These are phyloP conservation scores for Danaus chrysippus DNA, from an alignment of 2,888 invertebrate genomes.

Conservation along the genomic window DNA sequence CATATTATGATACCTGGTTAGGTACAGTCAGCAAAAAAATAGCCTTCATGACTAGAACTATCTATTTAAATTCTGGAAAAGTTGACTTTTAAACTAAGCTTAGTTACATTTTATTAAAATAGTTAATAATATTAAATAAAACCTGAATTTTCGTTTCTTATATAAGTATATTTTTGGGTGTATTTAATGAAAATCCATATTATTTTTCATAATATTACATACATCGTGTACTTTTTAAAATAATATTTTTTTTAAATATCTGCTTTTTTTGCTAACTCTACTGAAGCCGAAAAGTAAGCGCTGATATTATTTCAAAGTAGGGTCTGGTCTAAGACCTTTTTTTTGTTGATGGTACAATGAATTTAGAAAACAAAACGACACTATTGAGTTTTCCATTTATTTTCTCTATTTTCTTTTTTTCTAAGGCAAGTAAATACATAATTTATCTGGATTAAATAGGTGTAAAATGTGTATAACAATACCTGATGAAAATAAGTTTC, in stretches of 20 bases:
- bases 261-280: constrained; percentile 23
- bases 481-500: too few species aligned
- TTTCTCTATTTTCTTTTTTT: constrained; percentile 1
- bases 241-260: not conserved
- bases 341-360: constrained; percentile 31
- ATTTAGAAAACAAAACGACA: constrained; percentile 11
- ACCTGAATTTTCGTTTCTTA: too few species aligned
- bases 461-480: too few species aligned
- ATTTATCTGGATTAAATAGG: too few species aligned
- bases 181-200: too few species aligned
- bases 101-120: too few species aligned
- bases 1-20: constrained; percentile 66
- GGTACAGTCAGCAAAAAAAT: constrained; percentile 40
- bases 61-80: too few species aligned
- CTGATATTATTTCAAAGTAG: constrained; percentile 38
- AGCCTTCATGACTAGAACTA: not conserved
- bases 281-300: constrained; percentile 29
- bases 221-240: not conserved
- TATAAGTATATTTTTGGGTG: too few species aligned
- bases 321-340: constrained; percentile 32
- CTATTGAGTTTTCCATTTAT: constrained; percentile 6
- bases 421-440: not conserved
- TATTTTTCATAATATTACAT: not conserved
- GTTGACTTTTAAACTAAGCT: too few species aligned
- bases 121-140: too few species aligned